Evolutionary conservation across 2,113 vertebrate genomes (phyloP).

Genomic region (Acrocephalus kingi): DNA sequence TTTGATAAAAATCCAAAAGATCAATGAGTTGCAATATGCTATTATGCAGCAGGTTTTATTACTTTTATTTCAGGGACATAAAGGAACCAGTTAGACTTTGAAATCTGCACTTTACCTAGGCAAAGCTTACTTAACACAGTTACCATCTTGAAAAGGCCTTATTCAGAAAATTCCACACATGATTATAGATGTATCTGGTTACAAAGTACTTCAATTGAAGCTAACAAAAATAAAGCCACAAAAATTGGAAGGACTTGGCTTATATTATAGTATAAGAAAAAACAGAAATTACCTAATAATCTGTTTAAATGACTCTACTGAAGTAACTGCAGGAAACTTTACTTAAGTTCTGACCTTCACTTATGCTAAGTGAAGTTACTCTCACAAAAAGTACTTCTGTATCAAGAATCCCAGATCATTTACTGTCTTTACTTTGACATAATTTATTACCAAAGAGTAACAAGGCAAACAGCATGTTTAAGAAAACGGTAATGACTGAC

Average conservation of each 20-base stretch:
- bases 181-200: background rate
- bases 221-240: background rate
- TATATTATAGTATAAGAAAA: background rate
- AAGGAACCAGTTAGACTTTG: background rate
- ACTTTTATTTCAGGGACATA: conserved; percentile 6
- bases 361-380: background rate
- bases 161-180: background rate
- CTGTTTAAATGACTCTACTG: background rate
- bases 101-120: background rate
- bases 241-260: background rate
- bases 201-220: background rate
- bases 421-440: background rate
- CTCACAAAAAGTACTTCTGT: background rate
- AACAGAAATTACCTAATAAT: background rate
- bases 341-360: background rate
- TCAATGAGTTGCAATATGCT: background rate
- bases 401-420: background rate
- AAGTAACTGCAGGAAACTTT: background rate
- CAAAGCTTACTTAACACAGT: background rate
- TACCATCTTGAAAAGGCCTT: background rate
- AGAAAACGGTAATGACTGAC: background rate
- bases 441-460: background rate
- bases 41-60: background rate
- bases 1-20: background rate
- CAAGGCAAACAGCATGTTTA: background rate